Evolutionary conservation across 2,797 vertebrate genomes (phyloP).

Genomic region (Schizothorax lantsangensis): DNA sequence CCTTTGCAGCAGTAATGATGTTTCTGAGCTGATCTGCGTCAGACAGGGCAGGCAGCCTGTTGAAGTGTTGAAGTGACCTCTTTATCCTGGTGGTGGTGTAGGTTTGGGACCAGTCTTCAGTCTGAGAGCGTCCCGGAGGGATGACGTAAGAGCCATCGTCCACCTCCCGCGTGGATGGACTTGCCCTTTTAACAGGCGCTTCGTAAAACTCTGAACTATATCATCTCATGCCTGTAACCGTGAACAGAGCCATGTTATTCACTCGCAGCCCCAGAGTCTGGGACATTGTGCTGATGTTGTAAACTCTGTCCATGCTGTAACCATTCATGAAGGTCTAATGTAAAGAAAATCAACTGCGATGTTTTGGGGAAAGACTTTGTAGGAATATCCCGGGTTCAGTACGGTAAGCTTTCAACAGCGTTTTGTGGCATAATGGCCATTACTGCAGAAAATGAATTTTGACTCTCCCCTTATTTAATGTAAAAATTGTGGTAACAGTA

Average conservation of each 20-base stretch:
- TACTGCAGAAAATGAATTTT: background rate
- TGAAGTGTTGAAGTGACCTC: slow-evolving; percentile 56
- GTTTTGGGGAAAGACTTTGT: background rate
- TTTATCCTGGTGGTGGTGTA: slow-evolving; percentile 70
- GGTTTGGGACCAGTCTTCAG: slow-evolving; percentile 99
- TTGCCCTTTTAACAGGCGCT: slow-evolving; percentile 56
- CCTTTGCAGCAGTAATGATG: slow-evolving; percentile 39
- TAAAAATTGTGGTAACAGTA: background rate
- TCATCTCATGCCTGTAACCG: slow-evolving; percentile 51
- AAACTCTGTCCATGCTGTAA: slow-evolving; percentile 24
- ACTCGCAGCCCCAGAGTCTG: slow-evolving; percentile 43
- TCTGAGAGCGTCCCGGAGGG: slow-evolving; percentile 79
- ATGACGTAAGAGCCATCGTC: slow-evolving; percentile 61
- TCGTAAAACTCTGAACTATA: slow-evolving; percentile 48
- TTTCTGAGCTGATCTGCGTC: slow-evolving; percentile 47
- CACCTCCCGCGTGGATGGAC: slow-evolving; percentile 56
- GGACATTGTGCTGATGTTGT: slow-evolving; percentile 51
- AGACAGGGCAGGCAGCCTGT: slow-evolving; percentile 51
- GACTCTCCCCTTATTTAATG: background rate
- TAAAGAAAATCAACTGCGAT: background rate
- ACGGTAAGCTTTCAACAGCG: background rate
- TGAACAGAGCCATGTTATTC: slow-evolving; percentile 50
- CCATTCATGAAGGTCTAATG: slow-evolving; percentile 15
- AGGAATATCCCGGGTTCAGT: slow-evolving; percentile 3
- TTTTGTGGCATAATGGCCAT: slow-evolving; percentile 44